Evolutionary conservation across 2,888 invertebrate species (phyloP).

Genomic region (Orchestes rusci): DNA sequence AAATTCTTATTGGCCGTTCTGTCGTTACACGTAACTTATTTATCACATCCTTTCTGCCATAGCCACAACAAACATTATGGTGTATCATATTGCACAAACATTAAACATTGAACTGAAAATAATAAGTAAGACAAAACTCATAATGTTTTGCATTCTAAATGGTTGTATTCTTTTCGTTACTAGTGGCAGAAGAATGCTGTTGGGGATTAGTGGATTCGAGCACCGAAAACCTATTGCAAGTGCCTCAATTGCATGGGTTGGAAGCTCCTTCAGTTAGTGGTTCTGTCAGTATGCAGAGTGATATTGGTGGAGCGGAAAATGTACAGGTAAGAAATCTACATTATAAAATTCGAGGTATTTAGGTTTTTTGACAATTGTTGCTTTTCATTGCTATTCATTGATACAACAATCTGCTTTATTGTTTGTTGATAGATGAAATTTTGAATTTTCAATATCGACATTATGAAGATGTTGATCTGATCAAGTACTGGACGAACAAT

Average conservation of each 20-base stretch:
- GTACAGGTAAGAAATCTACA: conserved; percentile 37
- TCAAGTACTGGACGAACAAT: too few species aligned
- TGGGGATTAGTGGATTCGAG: conserved; percentile 48
- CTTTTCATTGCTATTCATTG: background rate
- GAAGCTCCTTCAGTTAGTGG: conserved; percentile 16
- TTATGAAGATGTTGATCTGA: too few species aligned
- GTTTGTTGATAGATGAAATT: background rate
- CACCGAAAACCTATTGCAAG: conserved; percentile 45
- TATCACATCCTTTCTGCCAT: too few species aligned
- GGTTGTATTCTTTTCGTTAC: conserved; percentile 22
- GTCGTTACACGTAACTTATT: too few species aligned
- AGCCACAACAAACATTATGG: too few species aligned
- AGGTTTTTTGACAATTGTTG: background rate
- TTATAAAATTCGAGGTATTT: background rate
- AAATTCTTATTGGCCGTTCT: too few species aligned
- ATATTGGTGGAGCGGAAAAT: conserved; percentile 33
- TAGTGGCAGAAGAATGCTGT: conserved; percentile 40
- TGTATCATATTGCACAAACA: too few species aligned
- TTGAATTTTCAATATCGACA: too few species aligned
- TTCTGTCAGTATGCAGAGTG: conserved; percentile 14
- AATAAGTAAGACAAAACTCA: too few species aligned
- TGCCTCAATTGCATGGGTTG: conserved; percentile 39
- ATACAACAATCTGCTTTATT: background rate
- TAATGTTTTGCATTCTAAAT: conserved; percentile 27
- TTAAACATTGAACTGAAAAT: too few species aligned